Evolutionary conservation across 2,113 vertebrate species (phyloP).

Genomic region (Dinomys branickii): DNA sequence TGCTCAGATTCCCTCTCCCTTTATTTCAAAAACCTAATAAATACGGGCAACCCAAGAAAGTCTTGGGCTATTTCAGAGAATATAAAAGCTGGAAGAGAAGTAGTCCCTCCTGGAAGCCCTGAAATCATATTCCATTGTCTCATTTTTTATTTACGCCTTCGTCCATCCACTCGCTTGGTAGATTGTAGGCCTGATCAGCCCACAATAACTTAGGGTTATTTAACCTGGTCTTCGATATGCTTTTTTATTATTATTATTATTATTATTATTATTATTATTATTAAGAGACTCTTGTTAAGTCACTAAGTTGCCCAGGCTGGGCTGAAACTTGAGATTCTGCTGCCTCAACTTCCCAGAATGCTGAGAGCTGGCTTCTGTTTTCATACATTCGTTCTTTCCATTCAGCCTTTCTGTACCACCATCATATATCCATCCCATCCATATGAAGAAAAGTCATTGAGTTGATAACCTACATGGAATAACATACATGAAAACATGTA

Average conservation of each 20-base stretch:
- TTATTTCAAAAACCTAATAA: too few relatives aligned
- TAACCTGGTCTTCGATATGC: too few relatives aligned
- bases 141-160: too few relatives aligned
- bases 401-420: not conserved
- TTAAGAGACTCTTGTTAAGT: not conserved
- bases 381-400: not conserved
- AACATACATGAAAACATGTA: not conserved
- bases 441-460: not conserved
- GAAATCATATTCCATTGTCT: too few relatives aligned
- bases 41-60: too few relatives aligned
- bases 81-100: too few relatives aligned
- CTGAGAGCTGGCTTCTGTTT: not conserved
- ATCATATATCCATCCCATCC: not conserved
- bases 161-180: too few relatives aligned
- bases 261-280: not conserved
- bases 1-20: too few relatives aligned
- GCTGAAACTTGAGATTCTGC: not conserved
- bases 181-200: too few relatives aligned
- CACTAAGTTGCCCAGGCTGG: not conserved
- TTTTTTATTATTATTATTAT: not conserved
- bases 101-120: too few relatives aligned
- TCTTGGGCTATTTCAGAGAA: too few relatives aligned
- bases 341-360: not conserved
- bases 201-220: too few relatives aligned
- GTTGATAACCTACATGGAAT: not conserved